Conservation (phyloP, 2,113 vertebrate species). For the Chrysochloris asiatica region DNA sequence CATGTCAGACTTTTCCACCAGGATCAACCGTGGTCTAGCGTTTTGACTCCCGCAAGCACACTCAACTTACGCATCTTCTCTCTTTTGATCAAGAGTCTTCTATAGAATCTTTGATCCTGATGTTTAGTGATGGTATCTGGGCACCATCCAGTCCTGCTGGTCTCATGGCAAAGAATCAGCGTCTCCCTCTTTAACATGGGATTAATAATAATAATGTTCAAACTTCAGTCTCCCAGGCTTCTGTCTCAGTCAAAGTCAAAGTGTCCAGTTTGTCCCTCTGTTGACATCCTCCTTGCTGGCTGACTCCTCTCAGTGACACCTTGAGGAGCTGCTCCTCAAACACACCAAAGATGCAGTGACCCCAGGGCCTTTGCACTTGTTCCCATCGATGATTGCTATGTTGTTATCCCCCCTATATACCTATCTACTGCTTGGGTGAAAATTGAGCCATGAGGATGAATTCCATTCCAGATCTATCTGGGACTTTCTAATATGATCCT, state of each 20-base stretch:
- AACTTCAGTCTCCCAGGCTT: not conserved
- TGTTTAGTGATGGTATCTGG: not conserved
- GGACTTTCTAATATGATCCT: too few species aligned
- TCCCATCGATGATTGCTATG: too few species aligned
- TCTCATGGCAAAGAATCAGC: not conserved
- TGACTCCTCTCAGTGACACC: rapidly evolving
- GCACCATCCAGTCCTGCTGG: not conserved
- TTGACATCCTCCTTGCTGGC: not conserved
- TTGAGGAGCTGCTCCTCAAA: not conserved
- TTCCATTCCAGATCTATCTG: too few species aligned
- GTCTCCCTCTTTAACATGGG: not conserved
- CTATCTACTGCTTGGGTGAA: too few species aligned
- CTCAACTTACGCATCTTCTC: too few species aligned
- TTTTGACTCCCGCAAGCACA: too few species aligned
- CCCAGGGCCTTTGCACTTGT: not conserved
- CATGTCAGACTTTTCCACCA: too few species aligned
- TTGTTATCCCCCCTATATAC: too few species aligned
- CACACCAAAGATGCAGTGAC: not conserved
- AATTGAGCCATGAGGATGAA: too few species aligned
- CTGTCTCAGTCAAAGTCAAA: not conserved
- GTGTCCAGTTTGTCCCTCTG: not conserved
- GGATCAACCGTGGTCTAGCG: too few species aligned
- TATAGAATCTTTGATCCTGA: not conserved
- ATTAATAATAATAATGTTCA: not conserved
- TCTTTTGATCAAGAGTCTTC: not conserved